phyloP scores from a whole-genome alignment of 1,140 invertebrate genomes.

The Thaumatotibia leucotreta region DNA sequence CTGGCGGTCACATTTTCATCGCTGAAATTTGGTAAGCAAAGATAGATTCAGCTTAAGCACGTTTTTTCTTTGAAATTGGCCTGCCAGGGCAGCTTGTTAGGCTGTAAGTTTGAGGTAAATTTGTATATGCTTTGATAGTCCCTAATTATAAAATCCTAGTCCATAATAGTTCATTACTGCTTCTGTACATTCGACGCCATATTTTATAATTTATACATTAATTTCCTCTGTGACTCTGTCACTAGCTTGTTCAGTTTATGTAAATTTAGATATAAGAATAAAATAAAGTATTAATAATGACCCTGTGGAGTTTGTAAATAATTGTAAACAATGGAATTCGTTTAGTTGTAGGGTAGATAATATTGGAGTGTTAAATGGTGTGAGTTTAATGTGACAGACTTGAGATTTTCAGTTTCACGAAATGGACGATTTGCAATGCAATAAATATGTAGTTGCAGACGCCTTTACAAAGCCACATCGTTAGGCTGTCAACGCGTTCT shows the following conservation, averaged over 20 bases:
- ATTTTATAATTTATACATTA: constrained; percentile 16
- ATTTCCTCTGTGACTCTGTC: constrained; percentile 1
- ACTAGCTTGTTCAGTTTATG: constrained; percentile 23
- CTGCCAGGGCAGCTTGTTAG: not conserved
- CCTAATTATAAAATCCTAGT: constrained; percentile 50
- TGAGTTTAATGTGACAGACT: constrained; percentile 11
- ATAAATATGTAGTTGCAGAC: constrained; percentile 38
- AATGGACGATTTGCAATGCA: constrained; percentile 30
- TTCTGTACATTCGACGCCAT: constrained; percentile 58
- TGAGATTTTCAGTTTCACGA: not conserved
- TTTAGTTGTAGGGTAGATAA: constrained; percentile 46
- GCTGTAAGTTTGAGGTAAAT: not conserved
- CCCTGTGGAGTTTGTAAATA: constrained; percentile 50
- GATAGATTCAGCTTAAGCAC: not conserved
- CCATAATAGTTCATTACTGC: constrained; percentile 44
- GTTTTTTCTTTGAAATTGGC: not conserved
- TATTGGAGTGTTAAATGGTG: constrained; percentile 24
- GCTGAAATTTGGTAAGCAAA: not conserved
- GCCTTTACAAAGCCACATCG: not conserved
- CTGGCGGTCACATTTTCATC: constrained; percentile 2
- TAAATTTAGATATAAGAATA: constrained; percentile 14
- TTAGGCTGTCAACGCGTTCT: not conserved
- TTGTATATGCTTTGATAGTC: constrained; percentile 5
- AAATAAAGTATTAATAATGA: constrained; percentile 17
- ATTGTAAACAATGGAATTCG: constrained; percentile 43